phyloP scores from a whole-genome alignment of 2,888 invertebrate genomes.

The Leucophora obtusa region DNA sequence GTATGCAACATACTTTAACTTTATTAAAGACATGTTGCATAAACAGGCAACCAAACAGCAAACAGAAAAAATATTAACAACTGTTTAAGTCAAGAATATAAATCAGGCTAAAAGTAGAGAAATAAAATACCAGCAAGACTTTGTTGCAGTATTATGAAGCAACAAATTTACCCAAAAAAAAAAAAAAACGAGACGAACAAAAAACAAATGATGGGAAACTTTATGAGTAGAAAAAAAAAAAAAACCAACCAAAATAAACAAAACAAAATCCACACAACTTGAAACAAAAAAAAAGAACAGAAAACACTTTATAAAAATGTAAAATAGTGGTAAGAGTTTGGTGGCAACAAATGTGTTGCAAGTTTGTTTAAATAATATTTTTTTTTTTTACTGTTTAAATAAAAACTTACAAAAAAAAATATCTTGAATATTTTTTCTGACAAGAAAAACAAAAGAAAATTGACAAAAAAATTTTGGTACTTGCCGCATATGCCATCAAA shows the following conservation, averaged over 20 bases:
- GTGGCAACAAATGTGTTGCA: conserved; percentile 3
- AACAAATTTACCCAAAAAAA: conserved; percentile 37
- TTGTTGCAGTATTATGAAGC: conserved; percentile 21
- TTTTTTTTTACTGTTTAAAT: neutral
- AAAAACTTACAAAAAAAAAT: neutral
- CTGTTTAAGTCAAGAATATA: conserved; percentile 63
- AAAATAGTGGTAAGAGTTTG: conserved; percentile 8
- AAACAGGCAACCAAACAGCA: neutral
- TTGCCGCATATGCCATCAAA: neutral
- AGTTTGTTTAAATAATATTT: neutral
- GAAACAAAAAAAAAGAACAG: no score
- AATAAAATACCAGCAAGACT: neutral
- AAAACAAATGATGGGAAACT: conserved; percentile 43
- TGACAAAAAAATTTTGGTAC: neutral
- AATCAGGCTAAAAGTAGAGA: conserved; percentile 58
- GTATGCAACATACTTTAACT: conserved; percentile 24
- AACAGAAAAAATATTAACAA: conserved; percentile 41
- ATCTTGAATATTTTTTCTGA: neutral
- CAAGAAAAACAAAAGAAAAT: neutral
- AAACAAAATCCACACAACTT: conserved; percentile 10
- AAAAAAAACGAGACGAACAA: conserved; percentile 6
- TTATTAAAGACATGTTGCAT: conserved; percentile 14
- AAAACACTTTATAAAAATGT: conserved; percentile 6
- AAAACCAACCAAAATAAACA: conserved; percentile 15
- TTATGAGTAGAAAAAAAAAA: conserved; percentile 23